Conservation (phyloP, 92 coral and sea anemone species). For the Epizoanthus rinbou region DNA sequence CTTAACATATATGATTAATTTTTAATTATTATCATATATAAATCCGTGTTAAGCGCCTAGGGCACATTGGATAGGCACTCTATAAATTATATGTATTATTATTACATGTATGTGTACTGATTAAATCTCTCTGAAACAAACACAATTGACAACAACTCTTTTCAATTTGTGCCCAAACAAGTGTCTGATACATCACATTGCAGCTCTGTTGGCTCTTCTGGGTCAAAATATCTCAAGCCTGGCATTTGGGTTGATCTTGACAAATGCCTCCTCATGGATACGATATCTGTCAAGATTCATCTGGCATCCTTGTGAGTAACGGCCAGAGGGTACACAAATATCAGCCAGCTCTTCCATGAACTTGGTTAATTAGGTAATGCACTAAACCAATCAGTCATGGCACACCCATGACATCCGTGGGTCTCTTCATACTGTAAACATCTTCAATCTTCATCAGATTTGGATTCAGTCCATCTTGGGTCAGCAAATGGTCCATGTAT, state of each 20-base stretch:
- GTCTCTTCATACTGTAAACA: neutral
- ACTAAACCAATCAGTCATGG: constrained; percentile 40
- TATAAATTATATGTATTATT: too few species aligned
- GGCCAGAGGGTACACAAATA: constrained; percentile 34
- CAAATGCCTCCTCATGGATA: constrained; percentile 43
- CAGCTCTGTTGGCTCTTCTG: constrained; percentile 32
- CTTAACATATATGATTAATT: too few species aligned
- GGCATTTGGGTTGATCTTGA: constrained; percentile 33
- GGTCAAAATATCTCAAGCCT: constrained; percentile 37
- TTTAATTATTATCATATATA: too few species aligned
- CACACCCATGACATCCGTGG: constrained; percentile 17
- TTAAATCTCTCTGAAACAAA: too few species aligned
- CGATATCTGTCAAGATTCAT: constrained; percentile 40
- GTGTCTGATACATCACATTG: constrained; percentile 42
- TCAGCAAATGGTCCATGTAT: constrained; percentile 36
- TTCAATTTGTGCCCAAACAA: constrained; percentile 48
- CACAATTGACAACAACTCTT: constrained; percentile 45
- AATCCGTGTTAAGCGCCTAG: too few species aligned
- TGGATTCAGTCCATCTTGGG: constrained; percentile 38
- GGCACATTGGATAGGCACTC: too few species aligned
- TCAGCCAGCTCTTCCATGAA: constrained; percentile 43
- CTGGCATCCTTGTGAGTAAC: constrained; percentile 20
- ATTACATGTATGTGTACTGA: too few species aligned
- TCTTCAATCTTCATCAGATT: constrained; percentile 31
- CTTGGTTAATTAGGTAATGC: constrained; percentile 31